Evolutionary conservation across 2,888 invertebrate species (phyloP).

Genomic region (Elmis aenea): DNA sequence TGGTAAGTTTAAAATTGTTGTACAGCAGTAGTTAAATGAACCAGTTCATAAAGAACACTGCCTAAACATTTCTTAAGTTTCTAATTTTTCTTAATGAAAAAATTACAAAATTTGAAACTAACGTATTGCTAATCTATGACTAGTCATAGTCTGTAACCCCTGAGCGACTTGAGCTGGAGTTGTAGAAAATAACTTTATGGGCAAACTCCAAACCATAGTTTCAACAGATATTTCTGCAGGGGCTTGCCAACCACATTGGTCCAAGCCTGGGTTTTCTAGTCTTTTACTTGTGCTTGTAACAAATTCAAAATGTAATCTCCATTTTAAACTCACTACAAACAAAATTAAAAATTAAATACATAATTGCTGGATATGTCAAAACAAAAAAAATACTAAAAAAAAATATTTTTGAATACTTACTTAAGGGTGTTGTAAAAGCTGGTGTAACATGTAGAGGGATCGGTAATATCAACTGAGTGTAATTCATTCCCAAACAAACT

Average conservation of each 20-base stretch:
- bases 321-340: conserved; percentile 74
- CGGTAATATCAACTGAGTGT: conserved; percentile 86
- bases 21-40: too few species aligned
- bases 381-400: conserved; percentile 18
- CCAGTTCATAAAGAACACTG: too few species aligned
- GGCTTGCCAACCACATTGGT: conserved; percentile 70
- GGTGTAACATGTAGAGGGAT: conserved; percentile 95
- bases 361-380: too few species aligned
- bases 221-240: conserved; percentile 86
- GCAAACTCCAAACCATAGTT: conserved; percentile 98
- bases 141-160: conserved; percentile 49
- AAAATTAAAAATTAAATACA: too few species aligned
- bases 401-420: conserved; percentile 52
- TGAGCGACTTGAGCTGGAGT: conserved; percentile 77
- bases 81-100: too few species aligned
- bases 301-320: conserved; percentile 97
- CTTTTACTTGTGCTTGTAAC: conserved; percentile 72
- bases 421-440: conserved; percentile 86
- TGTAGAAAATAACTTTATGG: conserved; percentile 89
- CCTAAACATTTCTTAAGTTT: too few species aligned
- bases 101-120: too few species aligned
- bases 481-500: conserved; percentile 81
- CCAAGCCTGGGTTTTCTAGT: conserved; percentile 53
- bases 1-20: too few species aligned
- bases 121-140: conserved; percentile 38